Conservation (phyloP, 2,888 invertebrate species). For the Ormyrus rosae region DNA sequence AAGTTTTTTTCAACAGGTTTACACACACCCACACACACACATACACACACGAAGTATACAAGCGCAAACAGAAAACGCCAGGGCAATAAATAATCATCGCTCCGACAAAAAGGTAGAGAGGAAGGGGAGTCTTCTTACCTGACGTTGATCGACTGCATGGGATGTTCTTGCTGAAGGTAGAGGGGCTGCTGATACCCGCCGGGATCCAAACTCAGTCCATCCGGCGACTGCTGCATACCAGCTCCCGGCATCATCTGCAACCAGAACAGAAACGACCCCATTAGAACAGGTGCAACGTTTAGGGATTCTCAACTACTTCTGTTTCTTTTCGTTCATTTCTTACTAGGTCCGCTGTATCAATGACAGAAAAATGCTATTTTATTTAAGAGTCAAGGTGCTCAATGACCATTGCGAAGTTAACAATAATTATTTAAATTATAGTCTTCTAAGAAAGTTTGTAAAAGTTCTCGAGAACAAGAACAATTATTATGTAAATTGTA, state of each 20-base stretch:
- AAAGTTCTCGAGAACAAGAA: conserved; percentile 7
- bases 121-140: conserved; percentile 66
- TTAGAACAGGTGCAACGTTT: background rate
- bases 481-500: conserved; percentile 8
- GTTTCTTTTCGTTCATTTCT: no score
- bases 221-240: conserved; percentile 81
- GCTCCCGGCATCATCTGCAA: conserved; percentile 77
- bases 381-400: conserved; percentile 7
- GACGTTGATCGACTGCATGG: conserved; percentile 76
- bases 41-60: no score
- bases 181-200: conserved; percentile 85
- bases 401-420: conserved; percentile 12
- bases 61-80: no score
- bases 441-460: conserved; percentile 17
- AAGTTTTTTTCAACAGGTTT: no score
- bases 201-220: conserved; percentile 79
- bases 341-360: no score
- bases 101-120: no score
- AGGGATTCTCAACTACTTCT: no score
- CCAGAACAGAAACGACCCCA: conserved; percentile 26
- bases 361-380: conserved; percentile 17
- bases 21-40: no score
- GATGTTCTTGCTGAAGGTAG: conserved; percentile 80
- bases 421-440: conserved; percentile 17
- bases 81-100: no score